phyloP scores from a whole-genome alignment of 2,888 invertebrate genomes.

The Eremobia ochroleuca region DNA sequence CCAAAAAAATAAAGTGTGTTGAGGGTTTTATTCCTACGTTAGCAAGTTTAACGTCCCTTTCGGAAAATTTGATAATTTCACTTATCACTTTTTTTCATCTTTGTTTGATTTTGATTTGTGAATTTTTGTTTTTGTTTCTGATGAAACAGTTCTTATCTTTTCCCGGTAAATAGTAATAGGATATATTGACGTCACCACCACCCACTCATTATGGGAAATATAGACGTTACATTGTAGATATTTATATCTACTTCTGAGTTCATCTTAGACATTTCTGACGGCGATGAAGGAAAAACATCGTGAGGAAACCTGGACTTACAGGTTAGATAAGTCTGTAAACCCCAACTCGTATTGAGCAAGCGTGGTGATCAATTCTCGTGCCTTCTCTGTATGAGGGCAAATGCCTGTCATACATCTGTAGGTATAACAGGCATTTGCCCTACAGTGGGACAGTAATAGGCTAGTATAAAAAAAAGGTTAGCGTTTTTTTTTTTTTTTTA shows the following conservation, averaged over 20 bases:
- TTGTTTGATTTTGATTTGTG: too few species aligned
- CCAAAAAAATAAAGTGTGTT: too few species aligned
- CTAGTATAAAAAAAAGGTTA: not conserved
- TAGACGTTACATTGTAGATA: not conserved
- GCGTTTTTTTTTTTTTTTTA: too few species aligned
- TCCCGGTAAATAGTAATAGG: conserved; percentile 18
- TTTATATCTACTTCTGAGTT: not conserved
- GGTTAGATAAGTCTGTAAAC: not conserved
- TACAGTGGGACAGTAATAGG: not conserved
- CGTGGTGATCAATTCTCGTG: not conserved
- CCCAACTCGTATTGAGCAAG: not conserved
- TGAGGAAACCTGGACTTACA: not conserved
- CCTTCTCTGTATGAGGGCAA: not conserved
- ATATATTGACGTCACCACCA: not conserved
- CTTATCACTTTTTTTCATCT: too few species aligned
- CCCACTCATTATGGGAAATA: not conserved
- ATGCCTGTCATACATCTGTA: too few species aligned
- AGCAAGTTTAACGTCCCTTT: not conserved
- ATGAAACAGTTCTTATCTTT: not conserved
- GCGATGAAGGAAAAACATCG: not conserved
- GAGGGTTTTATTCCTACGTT: conserved; percentile 3
- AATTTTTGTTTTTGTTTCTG: too few species aligned
- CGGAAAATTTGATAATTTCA: too few species aligned
- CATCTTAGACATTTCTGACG: not conserved
- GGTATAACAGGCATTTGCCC: not conserved